These are phyloP conservation scores for Micrasema longulum DNA, from an alignment of 1,140 invertebrate genomes.

Conservation along the genomic window DNA sequence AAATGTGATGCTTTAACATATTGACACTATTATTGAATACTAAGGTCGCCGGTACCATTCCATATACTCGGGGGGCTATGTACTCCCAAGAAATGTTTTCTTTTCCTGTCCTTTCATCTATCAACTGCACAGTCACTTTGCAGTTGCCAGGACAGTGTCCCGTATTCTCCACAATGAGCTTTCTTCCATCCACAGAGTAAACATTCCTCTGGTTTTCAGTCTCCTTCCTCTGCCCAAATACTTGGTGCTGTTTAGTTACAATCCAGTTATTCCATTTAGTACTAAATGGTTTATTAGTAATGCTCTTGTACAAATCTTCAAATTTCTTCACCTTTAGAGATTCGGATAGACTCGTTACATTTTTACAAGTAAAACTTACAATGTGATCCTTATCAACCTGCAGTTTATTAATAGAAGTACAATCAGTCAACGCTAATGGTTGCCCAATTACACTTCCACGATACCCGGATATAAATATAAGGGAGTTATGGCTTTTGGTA, in stretches of 20 bases:
- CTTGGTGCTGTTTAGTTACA: slow-evolving; percentile 59
- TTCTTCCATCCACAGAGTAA: slow-evolving; percentile 68
- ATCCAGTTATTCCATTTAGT: slow-evolving; percentile 57
- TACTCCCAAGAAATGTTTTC: slow-evolving; percentile 70
- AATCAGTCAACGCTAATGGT: slow-evolving; percentile 66
- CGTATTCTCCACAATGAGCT: slow-evolving; percentile 73
- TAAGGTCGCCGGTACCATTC: slow-evolving; percentile 75
- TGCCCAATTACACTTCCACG: slow-evolving; percentile 71
- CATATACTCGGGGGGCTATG: slow-evolving; percentile 71
- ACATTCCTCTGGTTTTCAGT: slow-evolving; percentile 69
- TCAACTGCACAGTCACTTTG: slow-evolving; percentile 71
- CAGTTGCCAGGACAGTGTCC: slow-evolving; percentile 76
- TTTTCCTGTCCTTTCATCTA: slow-evolving; percentile 68
- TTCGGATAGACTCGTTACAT: slow-evolving; percentile 59
- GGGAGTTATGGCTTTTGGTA: slow-evolving; percentile 67
- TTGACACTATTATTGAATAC: slow-evolving; percentile 63
- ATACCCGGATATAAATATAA: slow-evolving; percentile 75
- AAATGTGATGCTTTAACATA: slow-evolving; percentile 69
- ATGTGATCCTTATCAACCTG: slow-evolving; percentile 57
- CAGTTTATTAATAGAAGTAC: slow-evolving; percentile 63
- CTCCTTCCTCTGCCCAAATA: slow-evolving; percentile 67
- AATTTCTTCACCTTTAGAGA: slow-evolving; percentile 57
- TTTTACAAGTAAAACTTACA: slow-evolving; percentile 67
- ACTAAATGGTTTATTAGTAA: slow-evolving; percentile 59
- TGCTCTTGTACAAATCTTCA: slow-evolving; percentile 61